Percentiles rank a stretch among this genome's conserved stretches.
Conservation (phyloP, 23 tunicate genomes). For the Styela clava region DNA sequence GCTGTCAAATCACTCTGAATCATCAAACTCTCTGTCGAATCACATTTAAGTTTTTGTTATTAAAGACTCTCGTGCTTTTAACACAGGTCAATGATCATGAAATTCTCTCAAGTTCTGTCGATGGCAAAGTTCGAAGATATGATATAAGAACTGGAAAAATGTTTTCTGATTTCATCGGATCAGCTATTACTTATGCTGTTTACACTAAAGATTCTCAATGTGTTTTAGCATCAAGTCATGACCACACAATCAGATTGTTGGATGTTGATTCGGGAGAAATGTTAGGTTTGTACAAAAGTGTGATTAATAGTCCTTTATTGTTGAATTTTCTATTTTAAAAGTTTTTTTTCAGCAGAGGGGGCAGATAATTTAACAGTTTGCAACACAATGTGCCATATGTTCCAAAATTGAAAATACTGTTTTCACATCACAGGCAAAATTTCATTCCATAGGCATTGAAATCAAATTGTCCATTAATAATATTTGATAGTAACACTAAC, state of each 20-base stretch:
- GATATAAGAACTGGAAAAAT: conserved; percentile 72
- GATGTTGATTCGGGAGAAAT: conserved; percentile 81
- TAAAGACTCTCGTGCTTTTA: too few species aligned
- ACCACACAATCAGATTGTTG: conserved; percentile 59
- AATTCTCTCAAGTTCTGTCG: conserved; percentile 62
- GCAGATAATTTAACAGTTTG: too few species aligned
- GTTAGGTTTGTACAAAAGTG: conserved; percentile 39
- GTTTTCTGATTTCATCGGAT: conserved; percentile 79
- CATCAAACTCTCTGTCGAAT: too few species aligned
- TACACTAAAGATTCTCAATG: conserved; percentile 93
- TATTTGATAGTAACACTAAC: too few species aligned
- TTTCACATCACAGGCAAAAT: too few species aligned
- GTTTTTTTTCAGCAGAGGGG: too few species aligned
- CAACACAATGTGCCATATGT: too few species aligned
- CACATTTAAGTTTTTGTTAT: too few species aligned
- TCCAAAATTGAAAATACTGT: too few species aligned
- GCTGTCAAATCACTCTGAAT: too few species aligned
- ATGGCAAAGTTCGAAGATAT: conserved; percentile 76
- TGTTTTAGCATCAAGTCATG: conserved; percentile 68
- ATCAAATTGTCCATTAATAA: too few species aligned
- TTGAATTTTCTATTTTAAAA: neutral
- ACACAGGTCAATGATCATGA: conserved; percentile 92
- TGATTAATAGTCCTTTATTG: neutral
- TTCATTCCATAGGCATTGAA: too few species aligned
- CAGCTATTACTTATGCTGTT: conserved; percentile 66